Evolutionary conservation across 2,113 vertebrate species (phyloP).

Genomic region (Grallaria varia): DNA sequence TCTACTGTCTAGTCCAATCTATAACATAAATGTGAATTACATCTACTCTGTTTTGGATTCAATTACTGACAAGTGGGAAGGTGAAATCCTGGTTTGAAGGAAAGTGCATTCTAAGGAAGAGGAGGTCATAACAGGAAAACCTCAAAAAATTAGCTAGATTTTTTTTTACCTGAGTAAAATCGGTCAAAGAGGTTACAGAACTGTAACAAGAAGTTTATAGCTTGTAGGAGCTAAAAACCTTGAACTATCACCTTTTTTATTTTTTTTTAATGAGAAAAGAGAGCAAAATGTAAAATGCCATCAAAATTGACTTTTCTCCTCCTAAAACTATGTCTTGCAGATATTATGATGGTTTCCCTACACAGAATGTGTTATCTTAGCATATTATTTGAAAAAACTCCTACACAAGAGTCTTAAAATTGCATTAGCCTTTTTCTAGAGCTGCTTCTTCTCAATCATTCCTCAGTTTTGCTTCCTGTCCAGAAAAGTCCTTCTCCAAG

Average conservation of each 20-base stretch:
- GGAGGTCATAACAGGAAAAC: background rate
- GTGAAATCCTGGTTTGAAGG: background rate
- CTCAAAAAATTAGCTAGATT: background rate
- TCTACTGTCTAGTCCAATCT: background rate
- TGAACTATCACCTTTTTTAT: background rate
- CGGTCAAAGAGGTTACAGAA: background rate
- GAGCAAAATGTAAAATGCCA: background rate
- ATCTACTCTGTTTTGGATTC: background rate
- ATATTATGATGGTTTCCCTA: background rate
- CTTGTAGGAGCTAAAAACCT: background rate
- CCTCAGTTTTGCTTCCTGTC: background rate
- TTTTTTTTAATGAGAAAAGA: background rate
- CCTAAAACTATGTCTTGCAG: background rate
- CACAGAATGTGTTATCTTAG: background rate
- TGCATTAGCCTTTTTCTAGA: background rate
- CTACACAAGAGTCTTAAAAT: background rate
- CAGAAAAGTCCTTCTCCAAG: background rate
- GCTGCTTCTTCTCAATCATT: background rate
- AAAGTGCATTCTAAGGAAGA: background rate
- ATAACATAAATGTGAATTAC: background rate
- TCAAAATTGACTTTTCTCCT: background rate
- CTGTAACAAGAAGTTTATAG: background rate
- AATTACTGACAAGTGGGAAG: background rate
- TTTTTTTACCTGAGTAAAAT: background rate
- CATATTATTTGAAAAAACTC: background rate